Conservation (phyloP, 1,140 invertebrate genomes). For the Lethrus apterus region DNA sequence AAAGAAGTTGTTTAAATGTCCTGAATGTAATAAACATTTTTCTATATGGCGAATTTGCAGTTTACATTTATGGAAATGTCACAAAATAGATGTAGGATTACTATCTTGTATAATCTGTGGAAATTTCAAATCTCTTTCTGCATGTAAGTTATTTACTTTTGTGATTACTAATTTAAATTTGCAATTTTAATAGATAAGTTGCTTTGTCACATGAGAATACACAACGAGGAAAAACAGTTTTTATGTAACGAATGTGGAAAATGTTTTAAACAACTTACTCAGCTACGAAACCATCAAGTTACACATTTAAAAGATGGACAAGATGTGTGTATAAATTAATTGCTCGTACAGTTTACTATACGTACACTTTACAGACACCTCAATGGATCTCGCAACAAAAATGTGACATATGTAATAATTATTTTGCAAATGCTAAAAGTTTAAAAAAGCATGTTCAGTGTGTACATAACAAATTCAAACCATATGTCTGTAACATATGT, state of each 20-base stretch:
- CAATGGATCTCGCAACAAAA: slow-evolving; percentile 57
- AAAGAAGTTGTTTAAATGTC: slow-evolving; percentile 45
- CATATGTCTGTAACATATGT: slow-evolving; percentile 69
- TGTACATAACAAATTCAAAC: slow-evolving; percentile 70
- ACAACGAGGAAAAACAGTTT: slow-evolving; percentile 51
- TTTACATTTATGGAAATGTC: slow-evolving; percentile 60
- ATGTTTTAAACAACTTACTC: slow-evolving; percentile 55
- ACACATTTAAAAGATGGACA: slow-evolving; percentile 44
- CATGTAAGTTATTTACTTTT: slow-evolving; percentile 40
- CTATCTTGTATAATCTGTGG: slow-evolving; percentile 55
- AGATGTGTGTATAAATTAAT: neutral
- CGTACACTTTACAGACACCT: slow-evolving; percentile 29
- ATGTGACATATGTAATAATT: slow-evolving; percentile 61
- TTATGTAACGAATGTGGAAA: slow-evolving; percentile 54
- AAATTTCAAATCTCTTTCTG: slow-evolving; percentile 48
- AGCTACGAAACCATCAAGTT: slow-evolving; percentile 55
- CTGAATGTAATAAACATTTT: slow-evolving; percentile 45
- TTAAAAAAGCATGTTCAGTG: slow-evolving; percentile 68
- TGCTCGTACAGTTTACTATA: neutral
- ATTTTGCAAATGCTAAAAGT: slow-evolving; percentile 67
- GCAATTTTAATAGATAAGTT: slow-evolving; percentile 20
- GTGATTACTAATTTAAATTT: neutral
- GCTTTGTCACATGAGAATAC: slow-evolving; percentile 51
- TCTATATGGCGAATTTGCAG: slow-evolving; percentile 55
- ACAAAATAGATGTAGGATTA: slow-evolving; percentile 58